Base-by-base conservation (phyloP, 2,888 invertebrate genomes). In the Labia minor region DNA sequence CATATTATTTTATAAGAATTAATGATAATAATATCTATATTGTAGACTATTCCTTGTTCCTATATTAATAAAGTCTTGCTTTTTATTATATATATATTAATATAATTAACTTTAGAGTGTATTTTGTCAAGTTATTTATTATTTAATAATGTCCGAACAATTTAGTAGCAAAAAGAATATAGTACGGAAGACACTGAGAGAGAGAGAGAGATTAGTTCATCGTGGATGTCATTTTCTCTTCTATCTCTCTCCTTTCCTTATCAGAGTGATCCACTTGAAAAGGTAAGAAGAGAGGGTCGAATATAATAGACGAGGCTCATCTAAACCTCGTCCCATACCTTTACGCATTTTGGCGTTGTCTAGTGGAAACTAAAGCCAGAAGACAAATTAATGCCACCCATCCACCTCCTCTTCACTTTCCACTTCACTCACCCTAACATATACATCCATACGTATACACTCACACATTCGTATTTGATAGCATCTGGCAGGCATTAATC, bases 301-400 rank as follows among this genome's bases (percentile, higher is more conserved):
- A 49, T 49, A 49, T 49, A 49, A 49, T 49, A 49, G 49, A 49
- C 49, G 49, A 49, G 6, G 49, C n/a, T 49, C 49, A n/a, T n/a
- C 49, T 49, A 49, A 49, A 49, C 49, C 49, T n/a, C 49, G 14
- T 26, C 26, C 49, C 16, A 2, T 16, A n/a, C 49, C 49, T 49
- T 49, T 49, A 49, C 49, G 49, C 49, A 49, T 49, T 49, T 49
- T 49, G 49, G 49, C n/a, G 49, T 49, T 49, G 49, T 49, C 49
- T 49, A 49, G 49, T 49, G 49, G 49, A 49, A 49, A 49, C 49
- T 49, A 49, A 49, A 49, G 49, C 49, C 49, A 49, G 49, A 49
- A 49, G 49, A 49, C 49, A 49, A 49, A 49, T 49, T 49, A 49
- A 49, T 49, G 49, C 49, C 49, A 11, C 49, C 26, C 26, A 26